phyloP scores from a whole-genome alignment of 2,113 vertebrate genomes.

The Syngnathus typhle region DNA sequence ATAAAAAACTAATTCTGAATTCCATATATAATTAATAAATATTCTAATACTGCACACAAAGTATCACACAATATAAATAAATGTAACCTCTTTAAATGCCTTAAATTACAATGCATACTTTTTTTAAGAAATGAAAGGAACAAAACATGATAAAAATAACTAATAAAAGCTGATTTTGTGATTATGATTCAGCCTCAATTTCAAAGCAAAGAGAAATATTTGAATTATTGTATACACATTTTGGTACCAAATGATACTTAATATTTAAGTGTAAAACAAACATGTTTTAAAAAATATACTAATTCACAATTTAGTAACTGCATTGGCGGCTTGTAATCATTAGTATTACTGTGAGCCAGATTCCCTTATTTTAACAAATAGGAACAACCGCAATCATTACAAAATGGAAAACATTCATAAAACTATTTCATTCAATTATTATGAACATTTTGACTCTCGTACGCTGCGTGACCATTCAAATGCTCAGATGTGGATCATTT shows the following conservation, averaged over 20 bases:
- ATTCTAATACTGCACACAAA: slow-evolving; percentile 6
- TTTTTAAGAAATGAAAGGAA: slow-evolving; percentile 21
- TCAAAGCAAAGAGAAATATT: slow-evolving; percentile 3
- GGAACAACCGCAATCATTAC: neutral
- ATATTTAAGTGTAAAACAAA: neutral
- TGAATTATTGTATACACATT: slow-evolving; percentile 5
- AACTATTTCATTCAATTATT: neutral
- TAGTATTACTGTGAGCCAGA: neutral
- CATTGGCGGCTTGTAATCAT: neutral
- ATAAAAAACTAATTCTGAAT: slow-evolving; percentile 37
- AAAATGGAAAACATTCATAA: slow-evolving; percentile 12
- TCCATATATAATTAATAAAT: slow-evolving; percentile 1
- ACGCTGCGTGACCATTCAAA: slow-evolving; percentile 16
- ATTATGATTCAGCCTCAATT: neutral
- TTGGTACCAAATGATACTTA: slow-evolving; percentile 13
- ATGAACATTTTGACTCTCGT: neutral
- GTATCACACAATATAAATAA: slow-evolving; percentile 10
- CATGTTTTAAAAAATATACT: neutral
- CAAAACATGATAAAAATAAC: slow-evolving; percentile 2
- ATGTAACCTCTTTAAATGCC: slow-evolving; percentile 25
- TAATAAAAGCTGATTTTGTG: slow-evolving; percentile 6
- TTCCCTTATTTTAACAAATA: neutral
- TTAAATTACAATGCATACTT: slow-evolving; percentile 22
- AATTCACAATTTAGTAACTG: neutral
- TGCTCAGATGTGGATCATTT: slow-evolving; percentile 17